Evolutionary conservation across 2,888 invertebrate species (phyloP), one percentile per base, ranked within the genome.

Genomic region (Branchellion lobata): DNA sequence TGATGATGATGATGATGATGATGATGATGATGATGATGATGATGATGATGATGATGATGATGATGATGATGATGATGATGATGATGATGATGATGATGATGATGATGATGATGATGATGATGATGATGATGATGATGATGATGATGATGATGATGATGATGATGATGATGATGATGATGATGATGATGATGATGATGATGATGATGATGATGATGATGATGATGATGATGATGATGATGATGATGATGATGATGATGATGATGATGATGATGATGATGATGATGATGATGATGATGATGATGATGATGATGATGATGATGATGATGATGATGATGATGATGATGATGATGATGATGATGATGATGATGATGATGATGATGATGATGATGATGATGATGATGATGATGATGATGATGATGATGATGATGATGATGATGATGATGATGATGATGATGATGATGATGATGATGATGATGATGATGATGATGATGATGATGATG

Each of bases 311-410:
- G 72, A 72, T 72, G 72, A 72, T 72, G 72, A 72, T 72, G 72
- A 72, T 72, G 72, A 72, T 72, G 72, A 72, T 72, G 72, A 72
- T 72, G 72, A 72, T 72, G 72, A 72, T 72, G 72, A 72, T 72
- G 34, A 72, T 72, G 72, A 72, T 72, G 72, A 72, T 72, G 72
- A 72, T 72, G 72, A 72, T 34, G 72, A 72, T 34, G 72, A 72
- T 72, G 72, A 72, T 72, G 72, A 72, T 34, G 36, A 72, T 77
- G n/a, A 77, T 77, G n/a, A 72, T 77, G n/a, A 77, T 77, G n/a
- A 72, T 77, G n/a, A 77, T 72, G n/a, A 72, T 77, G n/a, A 77
- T 77, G n/a, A 77, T 77, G n/a, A 77, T 77, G n/a, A 77, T 77
- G n/a, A 77, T 77, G n/a, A 77, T 77, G n/a, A 77, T 77, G n/a